Evolutionary conservation across 2,113 vertebrate genomes (phyloP).

Genomic region (Tapirus terrestris): DNA sequence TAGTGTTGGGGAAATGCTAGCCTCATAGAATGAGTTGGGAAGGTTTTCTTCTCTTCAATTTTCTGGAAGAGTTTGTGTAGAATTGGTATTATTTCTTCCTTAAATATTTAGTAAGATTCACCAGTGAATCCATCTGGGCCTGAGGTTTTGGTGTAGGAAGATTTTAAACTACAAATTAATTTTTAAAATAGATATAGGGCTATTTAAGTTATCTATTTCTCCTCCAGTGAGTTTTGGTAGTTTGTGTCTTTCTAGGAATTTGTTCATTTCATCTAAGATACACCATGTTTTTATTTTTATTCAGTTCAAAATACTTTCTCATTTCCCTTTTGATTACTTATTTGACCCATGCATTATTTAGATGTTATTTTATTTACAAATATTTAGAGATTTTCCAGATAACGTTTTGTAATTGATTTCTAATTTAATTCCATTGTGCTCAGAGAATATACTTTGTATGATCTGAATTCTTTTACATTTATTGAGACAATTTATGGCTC

Average conservation of each 20-base stretch:
- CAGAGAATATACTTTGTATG: background rate
- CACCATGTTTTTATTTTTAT: background rate
- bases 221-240: background rate
- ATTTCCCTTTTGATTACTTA: background rate
- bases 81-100: background rate
- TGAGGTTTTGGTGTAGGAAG: background rate
- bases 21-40: background rate
- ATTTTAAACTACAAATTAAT: slow-evolving; percentile 33
- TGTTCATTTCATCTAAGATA: background rate
- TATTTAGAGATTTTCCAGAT: slow-evolving; percentile 45
- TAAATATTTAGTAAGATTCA: background rate
- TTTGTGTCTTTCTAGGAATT: slow-evolving; percentile 16
- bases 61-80: slow-evolving; percentile 7
- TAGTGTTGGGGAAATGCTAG: background rate
- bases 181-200: background rate
- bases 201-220: background rate
- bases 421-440: background rate
- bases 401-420: background rate
- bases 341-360: background rate
- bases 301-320: background rate
- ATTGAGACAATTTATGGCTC: slow-evolving; percentile 5
- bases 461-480: slow-evolving; percentile 20
- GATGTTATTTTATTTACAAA: background rate
- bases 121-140: background rate
- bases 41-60: background rate